phyloP scores from a whole-genome alignment of 2,888 invertebrate genomes.

The Eristalinus aeneus region DNA sequence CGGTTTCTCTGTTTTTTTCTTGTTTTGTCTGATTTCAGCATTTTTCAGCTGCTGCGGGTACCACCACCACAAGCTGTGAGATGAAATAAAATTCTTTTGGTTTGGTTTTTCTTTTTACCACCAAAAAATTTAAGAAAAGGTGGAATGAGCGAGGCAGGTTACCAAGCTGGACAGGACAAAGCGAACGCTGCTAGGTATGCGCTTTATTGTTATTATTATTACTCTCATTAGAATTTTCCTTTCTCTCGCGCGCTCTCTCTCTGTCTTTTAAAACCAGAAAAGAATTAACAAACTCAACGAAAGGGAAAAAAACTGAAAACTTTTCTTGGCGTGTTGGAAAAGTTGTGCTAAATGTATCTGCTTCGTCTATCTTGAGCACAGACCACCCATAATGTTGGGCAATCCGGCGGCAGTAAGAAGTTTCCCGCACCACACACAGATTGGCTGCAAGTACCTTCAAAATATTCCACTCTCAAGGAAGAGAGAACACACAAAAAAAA shows the following conservation, averaged over 20 bases:
- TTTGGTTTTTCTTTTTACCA: background rate
- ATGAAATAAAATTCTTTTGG: slow-evolving; percentile 52
- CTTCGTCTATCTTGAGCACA: slow-evolving; percentile 1
- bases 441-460: slow-evolving; percentile 49
- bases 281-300: background rate
- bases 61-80: slow-evolving; percentile 19
- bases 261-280: background rate
- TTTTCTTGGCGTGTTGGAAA: slow-evolving; percentile 4
- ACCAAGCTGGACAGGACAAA: slow-evolving; percentile 35
- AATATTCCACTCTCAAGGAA: slow-evolving; percentile 30
- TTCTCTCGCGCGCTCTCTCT: slow-evolving; percentile 2
- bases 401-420: background rate
- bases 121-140: background rate
- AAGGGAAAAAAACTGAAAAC: background rate
- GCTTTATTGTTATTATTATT: slow-evolving; percentile 65
- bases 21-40: slow-evolving; percentile 1
- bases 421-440: background rate
- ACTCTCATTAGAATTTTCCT: slow-evolving; percentile 54
- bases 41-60: slow-evolving; percentile 55
- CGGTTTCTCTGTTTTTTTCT: background rate
- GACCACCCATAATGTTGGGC: background rate
- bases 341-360: slow-evolving; percentile 6
- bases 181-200: slow-evolving; percentile 49
- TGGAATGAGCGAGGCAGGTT: background rate
- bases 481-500: background rate